Conservation (phyloP, 2,797 vertebrate genomes). For the Gobio occitaniae region DNA sequence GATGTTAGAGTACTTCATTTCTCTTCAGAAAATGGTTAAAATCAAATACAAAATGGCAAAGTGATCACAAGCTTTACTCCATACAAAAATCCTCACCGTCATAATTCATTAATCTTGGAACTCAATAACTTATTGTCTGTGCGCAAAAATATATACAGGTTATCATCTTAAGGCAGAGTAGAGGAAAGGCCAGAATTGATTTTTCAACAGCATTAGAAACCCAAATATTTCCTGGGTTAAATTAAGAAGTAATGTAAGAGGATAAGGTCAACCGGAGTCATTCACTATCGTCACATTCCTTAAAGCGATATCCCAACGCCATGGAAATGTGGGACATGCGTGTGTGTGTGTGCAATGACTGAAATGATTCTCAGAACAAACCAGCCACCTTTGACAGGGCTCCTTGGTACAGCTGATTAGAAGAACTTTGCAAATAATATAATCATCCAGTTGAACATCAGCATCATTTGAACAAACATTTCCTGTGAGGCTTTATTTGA, state of each 20-base stretch:
- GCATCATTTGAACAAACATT: slow-evolving; percentile 64
- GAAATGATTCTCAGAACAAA: slow-evolving; percentile 58
- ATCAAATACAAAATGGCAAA: slow-evolving; percentile 68
- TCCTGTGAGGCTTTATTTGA: slow-evolving; percentile 70
- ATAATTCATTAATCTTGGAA: slow-evolving; percentile 47
- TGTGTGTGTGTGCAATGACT: slow-evolving; percentile 53
- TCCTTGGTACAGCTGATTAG: slow-evolving; percentile 72
- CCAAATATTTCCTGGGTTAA: slow-evolving; percentile 29
- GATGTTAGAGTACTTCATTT: slow-evolving; percentile 25
- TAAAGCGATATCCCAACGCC: slow-evolving; percentile 66
- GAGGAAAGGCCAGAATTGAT: slow-evolving; percentile 63
- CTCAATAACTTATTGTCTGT: slow-evolving; percentile 76
- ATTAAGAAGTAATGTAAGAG: slow-evolving; percentile 12
- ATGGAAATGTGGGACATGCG: slow-evolving; percentile 60
- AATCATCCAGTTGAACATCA: slow-evolving; percentile 66
- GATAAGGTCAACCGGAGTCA: slow-evolving; percentile 11
- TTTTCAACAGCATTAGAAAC: slow-evolving; percentile 60
- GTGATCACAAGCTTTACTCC: slow-evolving; percentile 67
- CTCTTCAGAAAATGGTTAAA: slow-evolving; percentile 43
- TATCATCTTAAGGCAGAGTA: slow-evolving; percentile 32
- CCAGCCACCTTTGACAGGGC: slow-evolving; percentile 57
- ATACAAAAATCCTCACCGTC: slow-evolving; percentile 43
- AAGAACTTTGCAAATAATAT: slow-evolving; percentile 55
- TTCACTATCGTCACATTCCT: slow-evolving; percentile 39
- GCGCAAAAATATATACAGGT: slow-evolving; percentile 76